These are phyloP conservation scores for Turdus rufiventris DNA, from an alignment of 2,113 vertebrate species.

Conservation along the genomic window DNA sequence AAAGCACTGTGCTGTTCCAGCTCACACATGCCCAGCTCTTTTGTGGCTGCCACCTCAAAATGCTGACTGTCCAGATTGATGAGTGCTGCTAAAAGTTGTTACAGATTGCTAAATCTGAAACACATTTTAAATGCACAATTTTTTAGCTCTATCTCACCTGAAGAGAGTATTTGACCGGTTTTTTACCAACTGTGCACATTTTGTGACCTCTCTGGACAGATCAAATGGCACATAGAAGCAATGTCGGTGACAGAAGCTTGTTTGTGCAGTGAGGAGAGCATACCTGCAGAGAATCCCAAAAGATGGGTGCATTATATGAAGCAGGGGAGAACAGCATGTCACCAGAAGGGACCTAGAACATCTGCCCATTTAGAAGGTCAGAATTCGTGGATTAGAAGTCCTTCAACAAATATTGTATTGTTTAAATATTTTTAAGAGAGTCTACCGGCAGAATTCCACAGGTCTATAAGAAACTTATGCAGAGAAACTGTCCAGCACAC, in stretches of 20 bases:
- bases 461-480: neutral
- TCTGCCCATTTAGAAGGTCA: neutral
- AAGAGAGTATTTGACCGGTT: neutral
- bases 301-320: neutral
- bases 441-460: neutral
- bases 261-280: neutral
- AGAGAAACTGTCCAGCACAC: neutral
- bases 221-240: fast-evolving
- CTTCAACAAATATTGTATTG: neutral
- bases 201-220: neutral
- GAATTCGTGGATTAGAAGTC: neutral
- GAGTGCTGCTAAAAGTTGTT: neutral
- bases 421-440: neutral
- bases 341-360: neutral
- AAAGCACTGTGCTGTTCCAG: neutral
- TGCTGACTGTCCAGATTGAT: neutral
- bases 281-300: neutral
- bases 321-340: neutral
- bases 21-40: neutral
- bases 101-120: neutral
- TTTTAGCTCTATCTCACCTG: neutral
- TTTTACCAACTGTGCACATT: neutral
- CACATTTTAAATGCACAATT: neutral
- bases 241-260: neutral
- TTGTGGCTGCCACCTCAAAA: neutral